These are phyloP conservation scores for Drosophila nr. perissopoda DNA, from an alignment of 2,888 invertebrate genomes.

Conservation along the genomic window DNA sequence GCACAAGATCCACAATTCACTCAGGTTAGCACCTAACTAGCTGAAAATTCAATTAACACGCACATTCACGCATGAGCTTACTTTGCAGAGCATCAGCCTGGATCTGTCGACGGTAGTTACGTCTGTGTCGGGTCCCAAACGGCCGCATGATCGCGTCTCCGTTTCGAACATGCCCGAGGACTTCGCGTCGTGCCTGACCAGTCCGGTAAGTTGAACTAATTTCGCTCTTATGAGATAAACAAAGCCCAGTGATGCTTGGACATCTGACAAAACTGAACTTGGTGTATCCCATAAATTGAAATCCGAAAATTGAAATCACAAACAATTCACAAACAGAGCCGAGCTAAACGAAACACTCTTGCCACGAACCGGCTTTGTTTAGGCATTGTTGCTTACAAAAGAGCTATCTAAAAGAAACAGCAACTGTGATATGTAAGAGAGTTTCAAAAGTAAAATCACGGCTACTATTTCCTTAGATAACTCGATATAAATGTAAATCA, in stretches of 20 bases:
- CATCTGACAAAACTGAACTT: slow-evolving; percentile 83
- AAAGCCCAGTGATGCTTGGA: slow-evolving; percentile 85
- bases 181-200: slow-evolving; percentile 93
- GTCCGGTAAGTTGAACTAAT: slow-evolving; percentile 89
- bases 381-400: slow-evolving; percentile 81
- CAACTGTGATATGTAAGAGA: slow-evolving; percentile 84
- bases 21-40: slow-evolving; percentile 82
- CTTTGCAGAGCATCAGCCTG: slow-evolving; percentile 86
- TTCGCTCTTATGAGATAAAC: slow-evolving; percentile 84
- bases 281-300: slow-evolving; percentile 85
- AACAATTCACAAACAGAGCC: not conserved
- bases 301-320: slow-evolving; percentile 34
- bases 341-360: not conserved
- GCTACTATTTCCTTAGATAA: slow-evolving; percentile 85
- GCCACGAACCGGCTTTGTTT: slow-evolving; percentile 25
- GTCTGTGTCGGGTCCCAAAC: slow-evolving; percentile 97
- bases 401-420: slow-evolving; percentile 85
- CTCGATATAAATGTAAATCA: slow-evolving; percentile 80
- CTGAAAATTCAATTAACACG: not conserved
- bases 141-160: slow-evolving; percentile 98
- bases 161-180: slow-evolving; percentile 96
- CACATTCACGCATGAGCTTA: slow-evolving; percentile 7
- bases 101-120: slow-evolving; percentile 96
- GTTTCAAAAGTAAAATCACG: slow-evolving; percentile 82
- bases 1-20: slow-evolving; percentile 93